Base-by-base conservation (phyloP, 1,140 invertebrate species). In the Calosoma granatense region DNA sequence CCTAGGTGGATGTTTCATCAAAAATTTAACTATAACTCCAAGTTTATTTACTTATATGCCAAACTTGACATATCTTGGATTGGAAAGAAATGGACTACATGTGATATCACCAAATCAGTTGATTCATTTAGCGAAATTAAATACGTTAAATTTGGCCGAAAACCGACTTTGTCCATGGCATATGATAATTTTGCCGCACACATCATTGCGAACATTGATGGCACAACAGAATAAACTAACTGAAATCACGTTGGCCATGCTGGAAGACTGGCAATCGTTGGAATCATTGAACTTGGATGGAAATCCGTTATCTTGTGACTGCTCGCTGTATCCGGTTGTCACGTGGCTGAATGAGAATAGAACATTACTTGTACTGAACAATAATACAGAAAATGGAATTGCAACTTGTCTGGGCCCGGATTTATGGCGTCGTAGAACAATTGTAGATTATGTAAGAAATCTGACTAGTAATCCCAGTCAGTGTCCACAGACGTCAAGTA, bases 231-330 rank as follows among this genome's bases (percentile, higher is more conserved):
- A 78, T 60, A 74, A 76, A 64, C 71, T 78, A 54, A 70, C 74
- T 2, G 70, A 70, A 52, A 71, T 77, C 21, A 73, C 73, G 9
- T 47, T 70, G 19, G 69, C 67, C 43, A 78, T 78, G 76, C 66
- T 76, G 43, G 60, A 72, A 59, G 76, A 78, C 55, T 71, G 77
- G n/a, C 65, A 64, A 30, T 71, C 67, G 53, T 61, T 78, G 4
- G 53, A 65, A 0, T 61, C 68, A 55, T 67, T 78, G 30, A 67
- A 75, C 54, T 47, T 78, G 2, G 66, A 66, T 60, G 64, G 70
- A 47, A 78, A 78, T 62, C 67, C 75, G n/a, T 73, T 76, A 52
- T 63, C 73, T 20, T 78, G 76, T 55, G 73, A 76, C 54, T 76
- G 74, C 55, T 67, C 60, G 1, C 71, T 75, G 66, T 74, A 70